Conservation (phyloP, 1,140 invertebrate genomes). For the Drosophila kanapiae region DNA sequence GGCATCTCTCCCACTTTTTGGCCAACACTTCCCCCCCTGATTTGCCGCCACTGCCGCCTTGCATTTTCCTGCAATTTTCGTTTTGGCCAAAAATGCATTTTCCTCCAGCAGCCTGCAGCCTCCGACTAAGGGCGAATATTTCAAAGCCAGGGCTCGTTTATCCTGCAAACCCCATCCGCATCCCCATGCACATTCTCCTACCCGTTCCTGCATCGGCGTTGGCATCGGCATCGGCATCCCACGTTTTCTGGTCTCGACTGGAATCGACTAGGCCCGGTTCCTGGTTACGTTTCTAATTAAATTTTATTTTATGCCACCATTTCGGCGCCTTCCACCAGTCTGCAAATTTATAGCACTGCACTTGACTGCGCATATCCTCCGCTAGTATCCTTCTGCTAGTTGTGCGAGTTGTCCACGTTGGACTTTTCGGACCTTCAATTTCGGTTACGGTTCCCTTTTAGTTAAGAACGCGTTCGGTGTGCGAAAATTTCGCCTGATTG, state of each 20-base stretch:
- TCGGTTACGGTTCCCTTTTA: slow-evolving; percentile 57
- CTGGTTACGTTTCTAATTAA: slow-evolving; percentile 82
- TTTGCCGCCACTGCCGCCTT: slow-evolving; percentile 31
- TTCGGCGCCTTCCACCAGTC: slow-evolving; percentile 72
- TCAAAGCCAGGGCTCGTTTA: slow-evolving; percentile 66
- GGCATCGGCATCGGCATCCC: slow-evolving; percentile 2
- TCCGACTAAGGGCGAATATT: slow-evolving; percentile 62
- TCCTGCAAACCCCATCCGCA: slow-evolving; percentile 8
- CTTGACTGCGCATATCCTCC: slow-evolving; percentile 58
- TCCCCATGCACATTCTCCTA: not conserved
- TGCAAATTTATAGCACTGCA: slow-evolving; percentile 74
- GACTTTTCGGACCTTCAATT: slow-evolving; percentile 43
- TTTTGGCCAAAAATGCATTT: slow-evolving; percentile 72
- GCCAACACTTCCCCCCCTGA: slow-evolving; percentile 1
- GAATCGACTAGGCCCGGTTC: slow-evolving; percentile 21
- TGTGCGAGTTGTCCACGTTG: slow-evolving; percentile 19
- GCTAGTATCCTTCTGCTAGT: not conserved
- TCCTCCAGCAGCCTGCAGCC: slow-evolving; percentile 39
- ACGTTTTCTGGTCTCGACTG: slow-evolving; percentile 17
- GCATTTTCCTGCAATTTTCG: slow-evolving; percentile 73
- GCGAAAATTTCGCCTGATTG: slow-evolving; percentile 83
- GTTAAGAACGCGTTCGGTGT: slow-evolving; percentile 82
- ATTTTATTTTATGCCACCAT: slow-evolving; percentile 84
- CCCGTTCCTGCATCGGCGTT: not conserved
- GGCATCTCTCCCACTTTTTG: slow-evolving; percentile 17